Conservation (phyloP, 2,113 vertebrate genomes). For the Periophthalmus modestus region DNA sequence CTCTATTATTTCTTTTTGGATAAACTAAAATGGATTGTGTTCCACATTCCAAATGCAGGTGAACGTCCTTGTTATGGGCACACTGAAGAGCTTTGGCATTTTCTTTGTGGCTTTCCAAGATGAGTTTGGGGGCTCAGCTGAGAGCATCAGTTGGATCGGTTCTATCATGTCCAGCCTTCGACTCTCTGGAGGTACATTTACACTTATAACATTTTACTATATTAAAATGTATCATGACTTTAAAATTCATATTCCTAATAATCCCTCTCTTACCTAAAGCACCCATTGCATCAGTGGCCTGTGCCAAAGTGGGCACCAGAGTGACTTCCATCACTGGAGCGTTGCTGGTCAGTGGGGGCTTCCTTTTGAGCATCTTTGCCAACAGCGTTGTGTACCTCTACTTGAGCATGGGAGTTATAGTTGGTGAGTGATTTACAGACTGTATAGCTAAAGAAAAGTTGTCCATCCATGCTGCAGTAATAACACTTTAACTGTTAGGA, state of each 20-base stretch:
- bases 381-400: slow-evolving; percentile 85
- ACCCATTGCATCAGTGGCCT: slow-evolving; percentile 81
- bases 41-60: slow-evolving; percentile 77
- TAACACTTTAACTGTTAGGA: slow-evolving; percentile 66
- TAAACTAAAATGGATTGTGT: background rate
- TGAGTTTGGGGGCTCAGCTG: slow-evolving; percentile 85
- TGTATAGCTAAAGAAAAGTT: background rate
- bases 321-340: slow-evolving; percentile 81
- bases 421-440: slow-evolving; percentile 80
- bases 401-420: slow-evolving; percentile 88
- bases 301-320: slow-evolving; percentile 80
- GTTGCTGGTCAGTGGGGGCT: slow-evolving; percentile 81
- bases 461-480: background rate
- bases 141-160: slow-evolving; percentile 91
- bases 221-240: background rate
- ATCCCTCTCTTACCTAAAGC: slow-evolving; percentile 65
- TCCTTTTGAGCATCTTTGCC: slow-evolving; percentile 86
- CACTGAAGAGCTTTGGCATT: slow-evolving; percentile 89
- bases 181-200: slow-evolving; percentile 83
- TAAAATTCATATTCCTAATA: background rate
- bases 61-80: slow-evolving; percentile 89
- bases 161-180: slow-evolving; percentile 91
- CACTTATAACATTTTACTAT: background rate
- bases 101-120: slow-evolving; percentile 94
- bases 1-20: too few species aligned